phyloP scores from a whole-genome alignment of 2,888 invertebrate genomes.

The Lasioglossum figueresi region DNA sequence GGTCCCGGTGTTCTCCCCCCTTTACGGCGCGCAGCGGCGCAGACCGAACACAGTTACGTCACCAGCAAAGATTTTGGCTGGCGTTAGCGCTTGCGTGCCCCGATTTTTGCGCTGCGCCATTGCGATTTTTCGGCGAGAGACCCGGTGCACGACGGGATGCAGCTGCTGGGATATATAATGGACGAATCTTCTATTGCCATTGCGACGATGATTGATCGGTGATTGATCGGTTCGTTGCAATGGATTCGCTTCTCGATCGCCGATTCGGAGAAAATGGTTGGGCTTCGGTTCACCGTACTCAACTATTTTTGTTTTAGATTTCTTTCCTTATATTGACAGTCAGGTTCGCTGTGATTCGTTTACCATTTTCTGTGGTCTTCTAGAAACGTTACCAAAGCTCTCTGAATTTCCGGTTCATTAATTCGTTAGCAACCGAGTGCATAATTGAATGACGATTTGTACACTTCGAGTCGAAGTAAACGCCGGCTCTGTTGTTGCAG shows the following conservation, averaged over 20 bases:
- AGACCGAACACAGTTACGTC: conserved; percentile 27
- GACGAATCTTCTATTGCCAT: not conserved
- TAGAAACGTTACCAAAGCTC: not conserved
- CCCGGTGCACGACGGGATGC: not conserved
- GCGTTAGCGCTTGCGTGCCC: conserved; percentile 42
- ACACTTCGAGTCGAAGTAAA: too few species aligned
- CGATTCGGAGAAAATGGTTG: not conserved
- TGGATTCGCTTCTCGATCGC: not conserved
- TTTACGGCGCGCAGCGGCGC: not conserved
- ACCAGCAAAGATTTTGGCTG: conserved; percentile 34
- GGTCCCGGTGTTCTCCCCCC: conserved; percentile 18
- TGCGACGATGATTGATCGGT: not conserved
- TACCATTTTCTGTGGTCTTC: too few species aligned
- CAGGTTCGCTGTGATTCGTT: not conserved
- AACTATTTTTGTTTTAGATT: too few species aligned
- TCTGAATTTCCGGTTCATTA: too few species aligned
- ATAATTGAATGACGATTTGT: too few species aligned
- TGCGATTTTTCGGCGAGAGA: conserved; percentile 36
- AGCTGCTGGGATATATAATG: not conserved
- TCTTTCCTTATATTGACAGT: too few species aligned
- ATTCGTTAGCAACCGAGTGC: too few species aligned
- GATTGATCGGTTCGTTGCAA: not conserved
- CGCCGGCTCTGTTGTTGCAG: too few species aligned
- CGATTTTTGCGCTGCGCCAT: conserved; percentile 35
- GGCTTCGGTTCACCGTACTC: too few species aligned